Evolutionary conservation across 2,113 vertebrate species (phyloP), one percentile per base, ranked within the genome.

Genomic region (Caranx melampygus): DNA sequence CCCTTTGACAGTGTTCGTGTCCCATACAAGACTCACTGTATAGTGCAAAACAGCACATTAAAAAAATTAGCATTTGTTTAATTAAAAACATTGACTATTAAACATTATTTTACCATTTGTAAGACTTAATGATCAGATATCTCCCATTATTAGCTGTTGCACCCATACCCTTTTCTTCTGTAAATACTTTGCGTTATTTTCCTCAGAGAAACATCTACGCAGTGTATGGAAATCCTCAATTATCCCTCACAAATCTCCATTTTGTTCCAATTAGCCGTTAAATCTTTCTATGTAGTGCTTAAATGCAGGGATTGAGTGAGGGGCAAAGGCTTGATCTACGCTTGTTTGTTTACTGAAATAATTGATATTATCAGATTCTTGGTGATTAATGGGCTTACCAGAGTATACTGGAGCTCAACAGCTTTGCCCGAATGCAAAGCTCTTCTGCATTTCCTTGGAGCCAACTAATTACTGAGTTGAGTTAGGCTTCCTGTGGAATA

Each of bases 301-400:
- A 88, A 88, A 89, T 88, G 45, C 72, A 74, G 78, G 77, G 89
- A 90, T 86, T 85, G 78, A 86, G 68, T 82, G 34, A 75, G 69
- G 77, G 81, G 60, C 80, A 85, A 86, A 21, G 57, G 57, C 74
- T 89, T 88, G 72, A 91, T 89, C 83, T 89, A n/a, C 42, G 82
- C 85, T 88, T 83, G 59, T 80, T 89, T 92, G 86, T 91, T 91
- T 91, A 91, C 87, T 82, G 85, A 88, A 90, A 87, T 93, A 93
- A 92, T 91, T 92, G 89, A 93, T 92, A 91, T 88, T 64, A 92
- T 91, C 85, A 89, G 83, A 90, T 88, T 90, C 74, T 78, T 61
- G 61, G 84, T 89, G 90, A 92, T 92, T 91, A 90, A 89, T 78
- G 77, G 78, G 87, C 85, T 91, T 91, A 87, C 54, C 58, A 35